Evolutionary conservation across 2,113 vertebrate species (phyloP).

Genomic region (Lates calcarifer): DNA sequence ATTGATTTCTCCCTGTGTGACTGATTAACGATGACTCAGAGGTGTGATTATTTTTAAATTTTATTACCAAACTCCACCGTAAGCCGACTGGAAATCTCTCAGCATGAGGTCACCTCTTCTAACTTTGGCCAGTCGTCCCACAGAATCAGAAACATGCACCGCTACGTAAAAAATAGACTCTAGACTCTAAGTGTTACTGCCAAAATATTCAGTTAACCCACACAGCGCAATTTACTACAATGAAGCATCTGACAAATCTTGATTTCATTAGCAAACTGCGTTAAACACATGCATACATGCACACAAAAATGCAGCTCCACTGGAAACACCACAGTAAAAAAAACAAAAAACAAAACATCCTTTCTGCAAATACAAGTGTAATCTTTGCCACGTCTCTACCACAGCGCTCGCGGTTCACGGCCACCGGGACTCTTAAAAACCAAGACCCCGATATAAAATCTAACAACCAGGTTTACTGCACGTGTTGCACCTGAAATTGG

Average conservation of each 20-base stretch:
- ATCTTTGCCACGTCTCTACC: constrained; percentile 27
- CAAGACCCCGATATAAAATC: constrained; percentile 24
- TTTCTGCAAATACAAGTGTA: not conserved
- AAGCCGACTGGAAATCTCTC: not conserved
- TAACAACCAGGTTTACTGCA: constrained; percentile 52
- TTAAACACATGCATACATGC: constrained; percentile 3
- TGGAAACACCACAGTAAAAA: not conserved
- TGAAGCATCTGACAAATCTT: constrained; percentile 21
- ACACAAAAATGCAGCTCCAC: not conserved
- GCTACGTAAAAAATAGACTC: not conserved
- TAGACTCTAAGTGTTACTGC: not conserved
- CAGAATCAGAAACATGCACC: not conserved
- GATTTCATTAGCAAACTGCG: constrained; percentile 35
- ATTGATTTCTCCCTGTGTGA: not conserved
- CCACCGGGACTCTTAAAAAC: constrained; percentile 24
- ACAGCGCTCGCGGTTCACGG: not conserved
- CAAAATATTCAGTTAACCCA: not conserved
- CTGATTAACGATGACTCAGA: not conserved
- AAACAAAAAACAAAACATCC: no score
- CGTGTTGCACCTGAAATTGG: constrained; percentile 55
- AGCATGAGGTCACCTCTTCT: not conserved
- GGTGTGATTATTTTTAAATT: not conserved
- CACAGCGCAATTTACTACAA: not conserved
- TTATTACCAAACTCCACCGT: not conserved
- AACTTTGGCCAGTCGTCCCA: not conserved